Evolutionary conservation across 2,113 vertebrate genomes (phyloP).

Genomic region (Acanthochromis polyacanthus): DNA sequence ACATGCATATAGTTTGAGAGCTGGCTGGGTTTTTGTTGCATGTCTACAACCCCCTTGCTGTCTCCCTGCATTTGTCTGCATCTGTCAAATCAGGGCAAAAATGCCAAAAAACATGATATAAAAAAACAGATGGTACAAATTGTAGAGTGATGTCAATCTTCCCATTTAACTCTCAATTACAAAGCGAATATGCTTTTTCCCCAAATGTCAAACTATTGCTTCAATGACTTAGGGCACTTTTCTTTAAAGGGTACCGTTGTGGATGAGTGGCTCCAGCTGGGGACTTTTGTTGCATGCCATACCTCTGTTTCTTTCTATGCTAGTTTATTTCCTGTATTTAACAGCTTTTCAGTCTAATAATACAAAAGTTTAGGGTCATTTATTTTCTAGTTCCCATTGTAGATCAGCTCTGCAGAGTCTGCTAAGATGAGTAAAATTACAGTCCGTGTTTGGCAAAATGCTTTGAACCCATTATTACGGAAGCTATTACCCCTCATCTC

Average conservation of each 20-base stretch:
- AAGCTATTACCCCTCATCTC: constrained; percentile 57
- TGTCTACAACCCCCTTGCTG: too few species aligned
- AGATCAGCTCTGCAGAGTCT: constrained; percentile 33
- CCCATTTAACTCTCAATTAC: background rate
- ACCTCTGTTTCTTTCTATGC: constrained; percentile 19
- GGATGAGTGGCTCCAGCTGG: constrained; percentile 27
- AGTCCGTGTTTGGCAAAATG: constrained; percentile 35
- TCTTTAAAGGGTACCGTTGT: constrained; percentile 28
- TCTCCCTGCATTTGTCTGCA: background rate
- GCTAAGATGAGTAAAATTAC: constrained; percentile 44
- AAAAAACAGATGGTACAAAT: background rate
- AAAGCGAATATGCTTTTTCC: background rate
- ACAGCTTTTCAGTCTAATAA: constrained; percentile 7
- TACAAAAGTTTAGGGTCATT: constrained; percentile 18
- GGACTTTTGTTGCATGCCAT: background rate
- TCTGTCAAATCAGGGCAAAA: background rate
- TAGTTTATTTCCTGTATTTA: constrained; percentile 8
- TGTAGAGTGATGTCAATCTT: background rate
- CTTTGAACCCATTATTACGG: constrained; percentile 53
- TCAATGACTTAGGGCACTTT: constrained; percentile 26
- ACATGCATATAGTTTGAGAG: too few species aligned
- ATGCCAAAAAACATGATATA: background rate
- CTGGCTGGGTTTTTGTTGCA: too few species aligned
- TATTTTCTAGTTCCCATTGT: background rate
- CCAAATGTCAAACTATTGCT: constrained; percentile 28